A percentile compares a stretch with the other conserved stretches of the same genome.
Conservation (phyloP, 1,140 invertebrate species). For the Ceratitis capitata region DNA sequence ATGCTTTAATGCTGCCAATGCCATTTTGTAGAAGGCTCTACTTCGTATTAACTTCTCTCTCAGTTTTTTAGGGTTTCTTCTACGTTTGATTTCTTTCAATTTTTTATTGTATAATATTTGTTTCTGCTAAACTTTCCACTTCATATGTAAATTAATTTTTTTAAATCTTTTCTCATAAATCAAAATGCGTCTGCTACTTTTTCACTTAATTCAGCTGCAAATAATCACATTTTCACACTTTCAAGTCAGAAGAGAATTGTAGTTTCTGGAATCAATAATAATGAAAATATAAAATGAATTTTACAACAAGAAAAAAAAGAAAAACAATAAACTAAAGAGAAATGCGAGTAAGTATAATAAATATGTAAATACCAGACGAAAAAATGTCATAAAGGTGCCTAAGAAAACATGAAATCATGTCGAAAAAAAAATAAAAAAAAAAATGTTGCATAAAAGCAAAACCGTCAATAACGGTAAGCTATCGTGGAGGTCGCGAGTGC, state of each 20-base stretch:
- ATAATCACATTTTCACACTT: no score
- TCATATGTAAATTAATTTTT: background rate
- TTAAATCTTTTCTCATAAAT: background rate
- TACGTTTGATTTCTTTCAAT: background rate
- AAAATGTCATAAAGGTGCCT: background rate
- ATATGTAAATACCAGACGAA: no score
- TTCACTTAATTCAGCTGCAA: no score
- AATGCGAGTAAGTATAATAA: no score
- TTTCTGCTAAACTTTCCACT: background rate
- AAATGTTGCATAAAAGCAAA: background rate
- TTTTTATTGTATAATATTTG: background rate
- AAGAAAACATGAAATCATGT: background rate
- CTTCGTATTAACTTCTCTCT: background rate
- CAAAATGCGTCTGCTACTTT: no score
- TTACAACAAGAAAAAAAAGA: no score
- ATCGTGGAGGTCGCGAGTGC: background rate
- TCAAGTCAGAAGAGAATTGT: no score
- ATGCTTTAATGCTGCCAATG: background rate
- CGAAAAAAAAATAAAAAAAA: background rate
- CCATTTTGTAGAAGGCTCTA: background rate
- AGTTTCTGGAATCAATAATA: no score
- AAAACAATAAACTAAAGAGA: no score
- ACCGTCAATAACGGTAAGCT: background rate
- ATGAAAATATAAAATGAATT: no score
- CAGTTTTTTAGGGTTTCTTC: background rate